A percentile compares a stretch with the other conserved stretches of the same genome.
These are phyloP conservation scores for Progne subis DNA, from an alignment of 2,113 vertebrate genomes.

Conservation along the genomic window DNA sequence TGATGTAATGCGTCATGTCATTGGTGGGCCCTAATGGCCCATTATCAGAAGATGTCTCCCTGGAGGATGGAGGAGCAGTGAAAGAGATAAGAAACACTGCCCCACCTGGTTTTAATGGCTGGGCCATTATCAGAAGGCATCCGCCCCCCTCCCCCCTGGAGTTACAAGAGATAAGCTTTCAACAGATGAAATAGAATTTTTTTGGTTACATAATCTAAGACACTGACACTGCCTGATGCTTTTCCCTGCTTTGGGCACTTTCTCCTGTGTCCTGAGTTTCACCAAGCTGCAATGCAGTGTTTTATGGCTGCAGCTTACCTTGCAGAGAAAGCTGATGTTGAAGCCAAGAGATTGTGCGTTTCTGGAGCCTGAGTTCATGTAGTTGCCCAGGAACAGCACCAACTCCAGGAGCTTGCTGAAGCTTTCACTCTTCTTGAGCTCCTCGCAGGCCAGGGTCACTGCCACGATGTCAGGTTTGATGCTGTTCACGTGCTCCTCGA, in stretches of 20 bases:
- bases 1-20: no score
- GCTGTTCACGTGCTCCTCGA: slow-evolving; percentile 96
- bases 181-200: no score
- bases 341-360: slow-evolving; percentile 96
- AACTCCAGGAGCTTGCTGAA: slow-evolving; percentile 88
- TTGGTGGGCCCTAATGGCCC: no score
- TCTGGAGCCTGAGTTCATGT: slow-evolving; percentile 97
- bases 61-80: no score
- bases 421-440: slow-evolving; percentile 93
- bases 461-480: slow-evolving; percentile 96
- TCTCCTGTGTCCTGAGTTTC: fast-evolving
- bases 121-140: no score
- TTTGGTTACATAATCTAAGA: no score
- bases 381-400: slow-evolving; percentile 93
- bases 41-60: no score
- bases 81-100: no score
- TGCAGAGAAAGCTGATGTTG: slow-evolving; percentile 94
- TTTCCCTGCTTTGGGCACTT: no score
- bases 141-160: no score
- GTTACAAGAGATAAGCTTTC: no score
- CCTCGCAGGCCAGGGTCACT: slow-evolving; percentile 94
- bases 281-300: neutral
- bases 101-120: no score
- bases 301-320: slow-evolving; percentile 77
- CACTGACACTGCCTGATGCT: neutral